phyloP scores from a whole-genome alignment of 2,113 vertebrate species.

The Argyrosomus japonicus region DNA sequence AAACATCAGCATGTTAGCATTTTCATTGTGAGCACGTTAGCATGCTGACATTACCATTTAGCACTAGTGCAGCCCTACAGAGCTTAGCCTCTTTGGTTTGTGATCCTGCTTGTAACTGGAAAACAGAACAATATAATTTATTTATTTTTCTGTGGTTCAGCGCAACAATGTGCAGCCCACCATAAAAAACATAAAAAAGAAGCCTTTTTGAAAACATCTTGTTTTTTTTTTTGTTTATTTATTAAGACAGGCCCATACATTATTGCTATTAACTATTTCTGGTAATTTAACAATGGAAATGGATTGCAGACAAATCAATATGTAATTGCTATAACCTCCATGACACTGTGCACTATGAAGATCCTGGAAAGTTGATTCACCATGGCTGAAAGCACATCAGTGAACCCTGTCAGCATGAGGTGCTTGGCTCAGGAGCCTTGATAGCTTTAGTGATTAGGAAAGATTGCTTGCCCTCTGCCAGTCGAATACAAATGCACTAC shows the following conservation, averaged over 20 bases:
- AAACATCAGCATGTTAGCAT: not conserved
- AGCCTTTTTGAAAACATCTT: too few relatives aligned
- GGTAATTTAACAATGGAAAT: not conserved
- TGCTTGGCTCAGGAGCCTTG: constrained; percentile 2
- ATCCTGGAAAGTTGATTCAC: constrained; percentile 21
- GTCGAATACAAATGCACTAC: constrained; percentile 38
- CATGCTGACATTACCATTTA: not conserved
- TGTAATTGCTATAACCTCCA: not conserved
- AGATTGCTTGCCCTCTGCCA: not conserved
- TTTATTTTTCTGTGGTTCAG: not conserved
- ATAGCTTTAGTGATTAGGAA: constrained; percentile 41
- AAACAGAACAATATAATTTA: too few relatives aligned
- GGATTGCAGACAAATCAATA: not conserved
- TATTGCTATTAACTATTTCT: not conserved
- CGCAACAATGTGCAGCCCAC: not conserved
- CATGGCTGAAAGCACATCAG: constrained; percentile 15
- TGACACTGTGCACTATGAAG: constrained; percentile 14
- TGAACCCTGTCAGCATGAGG: constrained; percentile 6
- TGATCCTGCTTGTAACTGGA: too few relatives aligned
- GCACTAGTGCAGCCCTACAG: not conserved
- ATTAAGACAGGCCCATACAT: not conserved
- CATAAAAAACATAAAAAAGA: too few relatives aligned
- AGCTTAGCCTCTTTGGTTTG: not conserved
- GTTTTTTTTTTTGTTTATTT: too few relatives aligned
- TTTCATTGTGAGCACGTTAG: not conserved